Evolutionary conservation across 2,797 vertebrate genomes (phyloP).

Genomic region (Mormyrops attenuatus): DNA sequence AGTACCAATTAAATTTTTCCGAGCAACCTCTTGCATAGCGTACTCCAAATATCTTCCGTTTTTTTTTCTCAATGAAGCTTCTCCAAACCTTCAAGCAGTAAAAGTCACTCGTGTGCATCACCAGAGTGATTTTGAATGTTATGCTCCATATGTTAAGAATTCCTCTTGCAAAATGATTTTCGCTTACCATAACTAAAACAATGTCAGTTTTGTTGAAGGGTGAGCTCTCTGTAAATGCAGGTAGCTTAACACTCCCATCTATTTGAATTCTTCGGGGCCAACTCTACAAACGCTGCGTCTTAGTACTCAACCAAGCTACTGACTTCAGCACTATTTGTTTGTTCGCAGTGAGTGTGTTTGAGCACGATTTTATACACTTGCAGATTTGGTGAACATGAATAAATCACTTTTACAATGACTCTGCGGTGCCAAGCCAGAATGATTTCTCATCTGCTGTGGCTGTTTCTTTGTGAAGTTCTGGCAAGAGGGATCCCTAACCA

Average conservation of each 20-base stretch:
- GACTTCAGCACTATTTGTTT: background rate
- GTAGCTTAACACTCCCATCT: background rate
- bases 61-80: background rate
- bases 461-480: background rate
- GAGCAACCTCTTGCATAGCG: background rate
- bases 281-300: background rate
- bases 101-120: constrained; percentile 11
- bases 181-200: background rate
- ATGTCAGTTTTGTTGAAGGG: background rate
- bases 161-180: constrained; percentile 10
- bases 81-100: background rate
- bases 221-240: background rate
- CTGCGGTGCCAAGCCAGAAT: background rate
- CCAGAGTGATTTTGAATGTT: constrained; percentile 1
- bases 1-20: background rate
- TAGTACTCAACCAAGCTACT: background rate
- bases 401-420: constrained; percentile 10
- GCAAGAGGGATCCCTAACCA: background rate
- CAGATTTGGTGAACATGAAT: background rate
- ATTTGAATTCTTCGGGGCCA: background rate
- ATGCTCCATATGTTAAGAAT: constrained; percentile 7
- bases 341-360: background rate
- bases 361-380: background rate
- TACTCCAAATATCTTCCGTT: background rate
- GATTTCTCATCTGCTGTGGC: background rate